Evolutionary conservation across 2,888 invertebrate genomes (phyloP), one percentile per base, ranked within the genome.

Genomic region (Tiliacea citrago): DNA sequence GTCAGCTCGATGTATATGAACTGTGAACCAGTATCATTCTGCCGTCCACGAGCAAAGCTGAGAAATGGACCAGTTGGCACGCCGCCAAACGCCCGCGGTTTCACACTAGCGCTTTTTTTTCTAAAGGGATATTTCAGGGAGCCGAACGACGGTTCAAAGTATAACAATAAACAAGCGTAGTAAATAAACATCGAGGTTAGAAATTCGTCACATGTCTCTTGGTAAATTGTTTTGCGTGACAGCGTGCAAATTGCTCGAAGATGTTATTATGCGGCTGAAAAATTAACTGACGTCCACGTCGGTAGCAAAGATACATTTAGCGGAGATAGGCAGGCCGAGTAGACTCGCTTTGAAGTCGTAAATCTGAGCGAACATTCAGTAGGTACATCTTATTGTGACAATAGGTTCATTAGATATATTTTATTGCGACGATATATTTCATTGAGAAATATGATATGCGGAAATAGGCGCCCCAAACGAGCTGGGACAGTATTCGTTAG

Each of bases 51-150:
- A 88, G 86, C 84, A 88, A 90, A 91, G 87, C 92, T 92, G 89
- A 93, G 94, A 95, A 95, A 95, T 94, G 94, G 92, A 95, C 92
- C 93, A 94, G 87, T 93, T 96, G 96, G 96, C 94, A 82, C 5
- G 13, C 18, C 66, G 94, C 96, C 96, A 96, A 92, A 73, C 79
- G 83, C 88, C 29, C 88, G 90, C 84, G 79, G 87, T 90, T n/a
- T 91, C 88, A 91, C 90, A 88, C 86, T 82, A 87, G 79, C 84
- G 84, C 86, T 91, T 93, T 86, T 79, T 86, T 93, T 92, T 88
- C 86, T 84, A 84, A 91, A 92, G 91, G 90, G 90, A 91, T 91
- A 90, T 91, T 92, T 90, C 85, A 84, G 86, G 88, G 88, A 88
- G 88, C 87, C 86, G 78, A 85, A 88, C 84, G 88, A 79, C 83